Conservation (phyloP, 2,888 invertebrate genomes). For the Leptinotarsa tumamoca region DNA sequence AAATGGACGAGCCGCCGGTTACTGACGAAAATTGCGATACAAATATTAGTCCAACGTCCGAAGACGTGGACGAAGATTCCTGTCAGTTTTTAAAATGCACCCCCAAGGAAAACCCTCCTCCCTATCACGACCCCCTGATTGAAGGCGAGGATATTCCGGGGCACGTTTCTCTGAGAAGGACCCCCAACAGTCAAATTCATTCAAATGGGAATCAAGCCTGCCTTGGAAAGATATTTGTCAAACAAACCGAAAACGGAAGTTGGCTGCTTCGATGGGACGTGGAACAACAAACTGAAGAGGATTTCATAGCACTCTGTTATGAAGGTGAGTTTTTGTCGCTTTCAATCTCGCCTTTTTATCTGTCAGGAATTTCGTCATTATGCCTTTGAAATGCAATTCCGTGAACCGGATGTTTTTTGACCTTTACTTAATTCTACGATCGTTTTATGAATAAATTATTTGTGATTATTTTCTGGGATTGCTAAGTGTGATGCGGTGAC, state of each 20-base stretch:
- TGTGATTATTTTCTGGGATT: constrained; percentile 13
- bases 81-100: constrained; percentile 58
- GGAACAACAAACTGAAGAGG: constrained; percentile 64
- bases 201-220: constrained; percentile 27
- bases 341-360: constrained; percentile 1
- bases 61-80: constrained; percentile 46
- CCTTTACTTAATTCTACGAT: constrained; percentile 24
- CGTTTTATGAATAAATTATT: constrained; percentile 25
- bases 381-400: constrained; percentile 23
- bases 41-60: constrained; percentile 41
- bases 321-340: constrained; percentile 67
- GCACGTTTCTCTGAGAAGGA: constrained; percentile 50
- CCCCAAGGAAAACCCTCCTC: constrained; percentile 50
- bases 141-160: constrained; percentile 33
- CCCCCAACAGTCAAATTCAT: constrained; percentile 41
- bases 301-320: constrained; percentile 71
- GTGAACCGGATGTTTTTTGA: constrained; percentile 28
- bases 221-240: constrained; percentile 63
- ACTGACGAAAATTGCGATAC: constrained; percentile 41
- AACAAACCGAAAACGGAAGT: constrained; percentile 64
- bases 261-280: constrained; percentile 68
- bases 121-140: constrained; percentile 13
- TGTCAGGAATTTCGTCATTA: constrained; percentile 25
- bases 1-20: constrained; percentile 43
- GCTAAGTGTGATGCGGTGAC: not conserved